Conservation (phyloP, 2,113 vertebrate species). For the Entomyzon cyanotis region DNA sequence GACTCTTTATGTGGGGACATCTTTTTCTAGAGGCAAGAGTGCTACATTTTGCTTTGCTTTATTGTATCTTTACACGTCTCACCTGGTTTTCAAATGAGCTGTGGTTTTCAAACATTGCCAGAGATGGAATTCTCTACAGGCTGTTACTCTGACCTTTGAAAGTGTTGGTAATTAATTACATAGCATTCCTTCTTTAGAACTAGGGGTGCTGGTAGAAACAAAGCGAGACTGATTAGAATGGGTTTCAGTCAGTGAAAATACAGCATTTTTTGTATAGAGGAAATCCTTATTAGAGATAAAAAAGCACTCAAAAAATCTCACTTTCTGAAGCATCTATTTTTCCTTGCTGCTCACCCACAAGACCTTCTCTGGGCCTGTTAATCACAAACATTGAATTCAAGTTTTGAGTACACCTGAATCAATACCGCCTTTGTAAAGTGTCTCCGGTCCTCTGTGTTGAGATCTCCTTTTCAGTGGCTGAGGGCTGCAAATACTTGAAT, state of each 20-base stretch:
- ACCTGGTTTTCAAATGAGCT: background rate
- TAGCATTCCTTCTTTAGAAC: background rate
- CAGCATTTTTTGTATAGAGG: background rate
- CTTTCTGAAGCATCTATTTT: background rate
- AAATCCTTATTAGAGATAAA: background rate
- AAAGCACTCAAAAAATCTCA: background rate
- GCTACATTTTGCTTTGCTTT: slow-evolving; percentile 4
- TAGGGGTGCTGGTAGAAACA: background rate
- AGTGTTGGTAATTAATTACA: slow-evolving; percentile 11
- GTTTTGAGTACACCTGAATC: slow-evolving; percentile 8
- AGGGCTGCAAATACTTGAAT: background rate
- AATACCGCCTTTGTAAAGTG: background rate
- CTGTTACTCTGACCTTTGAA: slow-evolving; percentile 35
- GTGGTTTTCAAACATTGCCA: background rate
- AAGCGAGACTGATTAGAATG: background rate
- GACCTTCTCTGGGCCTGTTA: background rate
- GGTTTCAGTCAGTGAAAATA: background rate
- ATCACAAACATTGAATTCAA: background rate
- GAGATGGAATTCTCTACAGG: background rate
- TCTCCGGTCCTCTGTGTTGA: background rate
- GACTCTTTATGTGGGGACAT: background rate
- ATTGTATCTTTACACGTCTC: background rate
- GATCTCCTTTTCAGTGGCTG: background rate
- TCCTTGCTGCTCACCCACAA: background rate
- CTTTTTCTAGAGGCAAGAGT: background rate